These are phyloP conservation scores for Tanypteryx hageni DNA, from an alignment of 2,888 invertebrate species.

Conservation along the genomic window DNA sequence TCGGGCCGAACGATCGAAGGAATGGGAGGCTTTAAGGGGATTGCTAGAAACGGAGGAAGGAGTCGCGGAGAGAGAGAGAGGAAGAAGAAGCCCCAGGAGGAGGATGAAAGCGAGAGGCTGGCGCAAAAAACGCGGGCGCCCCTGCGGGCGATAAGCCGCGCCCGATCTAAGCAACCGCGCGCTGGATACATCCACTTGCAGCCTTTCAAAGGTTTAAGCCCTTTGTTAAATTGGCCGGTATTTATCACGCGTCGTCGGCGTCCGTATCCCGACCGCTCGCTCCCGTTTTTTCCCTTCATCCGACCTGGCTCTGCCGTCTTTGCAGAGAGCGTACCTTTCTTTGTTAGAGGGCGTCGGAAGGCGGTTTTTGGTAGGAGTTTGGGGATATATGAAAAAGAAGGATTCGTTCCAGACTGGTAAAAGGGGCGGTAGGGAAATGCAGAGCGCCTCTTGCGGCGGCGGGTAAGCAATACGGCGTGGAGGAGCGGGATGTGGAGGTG, in stretches of 20 bases:
- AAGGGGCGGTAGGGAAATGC: background rate
- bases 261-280: background rate
- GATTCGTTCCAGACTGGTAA: constrained; percentile 34
- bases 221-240: constrained; percentile 63
- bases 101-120: constrained; percentile 49
- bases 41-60: constrained; percentile 13
- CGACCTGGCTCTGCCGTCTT: constrained; percentile 1
- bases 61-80: background rate
- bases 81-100: constrained; percentile 25
- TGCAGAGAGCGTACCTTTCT: constrained; percentile 11
- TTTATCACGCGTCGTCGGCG: constrained; percentile 38
- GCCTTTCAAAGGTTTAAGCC: constrained; percentile 57
- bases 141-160: constrained; percentile 55
- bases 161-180: constrained; percentile 62
- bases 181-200: constrained; percentile 58
- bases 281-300: constrained; percentile 32
- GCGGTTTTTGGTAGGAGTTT: constrained; percentile 39
- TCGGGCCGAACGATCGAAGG: constrained; percentile 36
- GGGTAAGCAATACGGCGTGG: background rate
- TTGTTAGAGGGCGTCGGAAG: constrained; percentile 27
- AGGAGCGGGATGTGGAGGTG: background rate
- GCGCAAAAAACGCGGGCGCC: constrained; percentile 60
- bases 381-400: constrained; percentile 38
- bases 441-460: background rate
- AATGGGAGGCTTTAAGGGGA: constrained; percentile 44